Conservation (phyloP, 2,113 vertebrate genomes). For the Turnix velox region DNA sequence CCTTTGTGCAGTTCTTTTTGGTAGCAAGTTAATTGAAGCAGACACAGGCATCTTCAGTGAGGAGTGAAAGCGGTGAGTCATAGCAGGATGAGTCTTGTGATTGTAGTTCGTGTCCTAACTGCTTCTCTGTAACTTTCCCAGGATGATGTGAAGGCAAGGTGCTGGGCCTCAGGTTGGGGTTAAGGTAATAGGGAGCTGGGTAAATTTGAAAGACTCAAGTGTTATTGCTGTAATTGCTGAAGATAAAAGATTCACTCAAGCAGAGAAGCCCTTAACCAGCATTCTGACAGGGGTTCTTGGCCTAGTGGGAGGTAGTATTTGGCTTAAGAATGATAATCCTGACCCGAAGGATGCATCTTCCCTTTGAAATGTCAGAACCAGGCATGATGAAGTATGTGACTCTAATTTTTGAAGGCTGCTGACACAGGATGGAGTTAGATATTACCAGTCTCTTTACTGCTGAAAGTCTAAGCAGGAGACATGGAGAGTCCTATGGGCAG, state of each 20-base stretch:
- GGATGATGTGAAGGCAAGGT: not conserved
- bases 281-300: not conserved
- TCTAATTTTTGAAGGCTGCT: not conserved
- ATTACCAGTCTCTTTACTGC: not conserved
- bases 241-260: not conserved
- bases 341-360: not conserved
- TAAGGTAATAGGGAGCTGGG: not conserved
- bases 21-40: not conserved
- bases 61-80: slow-evolving; percentile 45
- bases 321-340: not conserved
- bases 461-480: not conserved
- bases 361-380: not conserved
- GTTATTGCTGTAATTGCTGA: not conserved
- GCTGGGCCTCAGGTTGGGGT: not conserved
- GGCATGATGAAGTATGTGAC: not conserved
- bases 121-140: not conserved
- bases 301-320: not conserved
- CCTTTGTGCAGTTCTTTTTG: not conserved
- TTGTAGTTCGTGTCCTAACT: not conserved
- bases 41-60: not conserved
- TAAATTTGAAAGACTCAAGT: not conserved
- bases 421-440: not conserved
- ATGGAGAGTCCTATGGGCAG: not conserved
- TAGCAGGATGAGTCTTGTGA: slow-evolving; percentile 6
- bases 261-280: not conserved